Evolutionary conservation across 2,797 vertebrate genomes (phyloP).

Genomic region (Kryptolebias ocellatus): DNA sequence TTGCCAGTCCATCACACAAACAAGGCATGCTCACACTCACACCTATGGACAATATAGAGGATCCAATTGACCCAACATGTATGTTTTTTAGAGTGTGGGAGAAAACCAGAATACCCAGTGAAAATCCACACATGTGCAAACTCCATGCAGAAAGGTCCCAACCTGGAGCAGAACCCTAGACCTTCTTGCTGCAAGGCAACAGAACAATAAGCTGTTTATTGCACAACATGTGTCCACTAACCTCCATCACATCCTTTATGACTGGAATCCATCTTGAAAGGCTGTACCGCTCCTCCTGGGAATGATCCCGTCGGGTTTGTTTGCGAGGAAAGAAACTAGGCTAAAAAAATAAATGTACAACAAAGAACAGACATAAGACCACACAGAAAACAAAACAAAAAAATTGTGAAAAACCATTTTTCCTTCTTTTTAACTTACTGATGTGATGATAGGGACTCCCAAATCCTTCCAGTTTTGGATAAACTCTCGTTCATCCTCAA

Average conservation of each 20-base stretch:
- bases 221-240: conserved; percentile 53
- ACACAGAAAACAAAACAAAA: neutral
- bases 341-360: conserved; percentile 54
- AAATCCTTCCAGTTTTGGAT: conserved; percentile 95
- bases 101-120: too few species aligned
- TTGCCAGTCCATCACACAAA: too few species aligned
- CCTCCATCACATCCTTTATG: conserved; percentile 98
- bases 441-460: conserved; percentile 88
- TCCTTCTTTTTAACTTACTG: conserved; percentile 63
- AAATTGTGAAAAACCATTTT: neutral
- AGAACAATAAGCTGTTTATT: neutral
- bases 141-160: too few species aligned
- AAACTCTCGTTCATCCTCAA: conserved; percentile 90
- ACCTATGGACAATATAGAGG: too few species aligned
- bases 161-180: too few species aligned
- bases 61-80: too few species aligned
- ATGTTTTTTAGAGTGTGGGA: too few species aligned
- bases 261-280: conserved; percentile 96
- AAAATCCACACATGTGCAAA: too few species aligned
- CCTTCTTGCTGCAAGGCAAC: too few species aligned
- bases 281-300: conserved; percentile 88
- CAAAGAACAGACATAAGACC: neutral
- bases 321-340: conserved; percentile 75
- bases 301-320: conserved; percentile 86
- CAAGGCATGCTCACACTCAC: too few species aligned